Evolutionary conservation across 2,113 vertebrate species (phyloP), one percentile per base, ranked within the genome.

Genomic region (Carettochelys insculpta): DNA sequence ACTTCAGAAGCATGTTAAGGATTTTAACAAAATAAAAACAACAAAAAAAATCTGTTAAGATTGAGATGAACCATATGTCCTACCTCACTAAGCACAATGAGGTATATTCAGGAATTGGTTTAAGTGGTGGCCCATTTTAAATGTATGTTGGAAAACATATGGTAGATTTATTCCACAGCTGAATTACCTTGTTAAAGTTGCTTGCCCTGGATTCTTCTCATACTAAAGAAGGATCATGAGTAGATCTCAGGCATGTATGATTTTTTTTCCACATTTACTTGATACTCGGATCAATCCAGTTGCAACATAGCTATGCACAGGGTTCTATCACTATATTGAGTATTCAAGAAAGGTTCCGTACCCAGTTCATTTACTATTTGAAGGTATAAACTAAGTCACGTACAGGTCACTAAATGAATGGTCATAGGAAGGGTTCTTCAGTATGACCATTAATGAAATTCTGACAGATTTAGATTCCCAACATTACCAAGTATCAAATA

Each of bases 1-100:
- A 45, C 22, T 80, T 77, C 47, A 90, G 4, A 84, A 6, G 2
- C 88, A 75, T 56, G 10, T 9, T 91, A 92, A 86, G 80, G 52
- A 80, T 92, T 90, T 78, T 79, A 88, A 79, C 68, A 58, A 94
- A 91, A 95, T 93, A 92, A 84, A 93, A 93, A 61, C 85, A 71
- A 91, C 34, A 65, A 95, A 51, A n/a, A 61, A 80, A 91, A 90
- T 88, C 83, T 89, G 61, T 16, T 81, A 79, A 68, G 34, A 81
- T 0, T 2, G 45, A 94, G 94, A 86, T 3, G 5, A 85, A 16
- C 71, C 73, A 73, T 73, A 87, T 88, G 84, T 93, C 84, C 48
- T 83, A 22, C n/a, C n/a, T 51, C 84, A 88, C 88, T 92, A 88
- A 91, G 65, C 11, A 84, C 14, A 82, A 56, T 54, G 61, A 90